Conservation (phyloP, 1,140 invertebrate genomes). For the Delia radicum region DNA sequence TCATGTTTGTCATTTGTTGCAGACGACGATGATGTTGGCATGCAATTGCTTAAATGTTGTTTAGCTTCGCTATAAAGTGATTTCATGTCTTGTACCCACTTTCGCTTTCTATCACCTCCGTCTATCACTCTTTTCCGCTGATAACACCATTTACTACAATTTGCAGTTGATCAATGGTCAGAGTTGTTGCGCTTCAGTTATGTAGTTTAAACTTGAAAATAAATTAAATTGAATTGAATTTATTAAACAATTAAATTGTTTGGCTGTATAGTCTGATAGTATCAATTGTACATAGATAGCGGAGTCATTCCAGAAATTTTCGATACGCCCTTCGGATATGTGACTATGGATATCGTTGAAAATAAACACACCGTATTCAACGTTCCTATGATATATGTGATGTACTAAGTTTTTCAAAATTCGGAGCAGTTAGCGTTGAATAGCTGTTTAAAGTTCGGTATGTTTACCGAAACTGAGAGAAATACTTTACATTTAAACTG, state of each 20-base stretch:
- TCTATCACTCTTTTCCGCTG: not conserved
- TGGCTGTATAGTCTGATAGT: no score
- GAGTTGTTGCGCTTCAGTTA: not conserved
- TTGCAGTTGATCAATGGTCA: not conserved
- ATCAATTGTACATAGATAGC: no score
- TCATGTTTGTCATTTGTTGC: constrained; percentile 7
- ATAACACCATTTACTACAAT: not conserved
- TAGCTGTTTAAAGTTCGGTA: no score
- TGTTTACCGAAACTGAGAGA: no score
- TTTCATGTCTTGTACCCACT: constrained; percentile 36
- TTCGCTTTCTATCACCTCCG: not conserved
- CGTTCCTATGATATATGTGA: no score
- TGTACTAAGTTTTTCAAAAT: no score
- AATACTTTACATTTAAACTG: no score
- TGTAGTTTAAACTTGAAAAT: not conserved
- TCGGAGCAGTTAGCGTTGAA: no score
- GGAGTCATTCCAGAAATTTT: no score
- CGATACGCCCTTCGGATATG: no score
- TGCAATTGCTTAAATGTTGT: constrained; percentile 46
- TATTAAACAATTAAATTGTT: not conserved
- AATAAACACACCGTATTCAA: no score
- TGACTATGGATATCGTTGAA: no score
- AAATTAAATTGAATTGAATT: not conserved
- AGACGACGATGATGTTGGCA: constrained; percentile 26
- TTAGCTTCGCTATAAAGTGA: constrained; percentile 44